Conservation (phyloP, 1,140 invertebrate genomes). For the Drosophila trapezifrons region DNA sequence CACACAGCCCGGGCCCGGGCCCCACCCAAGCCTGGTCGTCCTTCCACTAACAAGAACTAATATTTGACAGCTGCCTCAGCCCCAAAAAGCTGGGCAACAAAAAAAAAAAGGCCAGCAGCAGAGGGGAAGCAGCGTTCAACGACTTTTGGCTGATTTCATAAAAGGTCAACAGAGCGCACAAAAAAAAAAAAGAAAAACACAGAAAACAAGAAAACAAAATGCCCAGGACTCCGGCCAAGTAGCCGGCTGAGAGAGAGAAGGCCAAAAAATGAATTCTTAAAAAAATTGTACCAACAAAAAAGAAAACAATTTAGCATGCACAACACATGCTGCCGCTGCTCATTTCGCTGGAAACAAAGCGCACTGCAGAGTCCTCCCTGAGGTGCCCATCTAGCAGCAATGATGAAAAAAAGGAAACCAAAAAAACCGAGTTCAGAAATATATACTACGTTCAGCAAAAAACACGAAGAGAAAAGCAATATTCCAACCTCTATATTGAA, state of each 20-base stretch:
- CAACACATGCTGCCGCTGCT: slow-evolving; percentile 72
- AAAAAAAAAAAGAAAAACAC: background rate
- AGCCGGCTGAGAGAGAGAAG: slow-evolving; percentile 23
- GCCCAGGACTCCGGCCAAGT: slow-evolving; percentile 56
- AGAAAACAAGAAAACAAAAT: slow-evolving; percentile 30
- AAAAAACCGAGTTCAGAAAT: slow-evolving; percentile 7
- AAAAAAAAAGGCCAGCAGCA: slow-evolving; percentile 4
- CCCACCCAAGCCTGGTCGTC: slow-evolving; percentile 19
- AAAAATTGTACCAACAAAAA: slow-evolving; percentile 31
- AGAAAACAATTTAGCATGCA: slow-evolving; percentile 61
- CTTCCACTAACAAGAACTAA: slow-evolving; percentile 62
- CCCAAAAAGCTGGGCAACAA: slow-evolving; percentile 22
- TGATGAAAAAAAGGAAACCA: slow-evolving; percentile 13
- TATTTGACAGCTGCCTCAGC: slow-evolving; percentile 61
- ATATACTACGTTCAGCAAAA: slow-evolving; percentile 33
- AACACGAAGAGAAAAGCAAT: slow-evolving; percentile 34
- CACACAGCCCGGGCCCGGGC: slow-evolving; percentile 14
- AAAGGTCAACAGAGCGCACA: slow-evolving; percentile 68
- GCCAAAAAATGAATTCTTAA: slow-evolving; percentile 27
- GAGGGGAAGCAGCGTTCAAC: slow-evolving; percentile 60
- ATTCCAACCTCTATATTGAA: slow-evolving; percentile 20
- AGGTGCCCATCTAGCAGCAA: slow-evolving; percentile 23
- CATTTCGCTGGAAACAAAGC: slow-evolving; percentile 69
- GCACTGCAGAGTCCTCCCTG: slow-evolving; percentile 29
- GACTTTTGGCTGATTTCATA: slow-evolving; percentile 79